These are phyloP conservation scores for Biston betularia DNA, from an alignment of 2,888 invertebrate species.

Conservation along the genomic window DNA sequence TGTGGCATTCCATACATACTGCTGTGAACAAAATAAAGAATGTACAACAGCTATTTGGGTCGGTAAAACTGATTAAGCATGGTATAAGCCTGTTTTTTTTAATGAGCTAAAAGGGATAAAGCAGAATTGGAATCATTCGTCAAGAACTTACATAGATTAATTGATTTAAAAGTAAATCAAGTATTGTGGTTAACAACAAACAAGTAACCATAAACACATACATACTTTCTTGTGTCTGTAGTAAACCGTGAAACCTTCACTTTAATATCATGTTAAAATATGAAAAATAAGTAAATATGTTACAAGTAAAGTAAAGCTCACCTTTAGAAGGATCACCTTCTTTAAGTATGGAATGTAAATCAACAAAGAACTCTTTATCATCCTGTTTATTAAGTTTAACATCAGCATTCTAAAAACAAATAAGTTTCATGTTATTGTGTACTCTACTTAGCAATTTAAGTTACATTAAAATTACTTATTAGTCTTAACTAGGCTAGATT, in stretches of 20 bases:
- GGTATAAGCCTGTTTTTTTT: no score
- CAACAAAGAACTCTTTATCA: conserved; percentile 58
- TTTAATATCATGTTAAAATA: neutral
- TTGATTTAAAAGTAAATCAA: no score
- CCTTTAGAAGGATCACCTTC: conserved; percentile 59
- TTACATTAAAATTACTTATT: no score
- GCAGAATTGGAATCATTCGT: no score
- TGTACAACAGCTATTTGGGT: no score
- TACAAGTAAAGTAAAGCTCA: conserved; percentile 41
- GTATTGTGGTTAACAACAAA: no score
- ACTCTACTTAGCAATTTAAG: no score
- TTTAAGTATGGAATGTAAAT: conserved; percentile 64
- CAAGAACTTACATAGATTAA: no score
- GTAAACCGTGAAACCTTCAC: neutral
- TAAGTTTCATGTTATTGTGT: neutral
- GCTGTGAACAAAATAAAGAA: conserved; percentile 55
- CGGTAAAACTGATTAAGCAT: neutral
- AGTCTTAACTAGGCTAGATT: no score
- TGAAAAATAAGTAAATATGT: neutral
- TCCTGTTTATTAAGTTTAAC: conserved; percentile 5
- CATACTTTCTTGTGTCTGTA: neutral
- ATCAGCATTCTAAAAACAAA: conserved; percentile 25
- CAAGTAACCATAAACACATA: neutral
- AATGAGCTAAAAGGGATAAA: no score
- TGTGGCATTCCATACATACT: conserved; percentile 70